Base-by-base conservation (phyloP, 2,888 invertebrate genomes). In the Nomada hirtipes region DNA sequence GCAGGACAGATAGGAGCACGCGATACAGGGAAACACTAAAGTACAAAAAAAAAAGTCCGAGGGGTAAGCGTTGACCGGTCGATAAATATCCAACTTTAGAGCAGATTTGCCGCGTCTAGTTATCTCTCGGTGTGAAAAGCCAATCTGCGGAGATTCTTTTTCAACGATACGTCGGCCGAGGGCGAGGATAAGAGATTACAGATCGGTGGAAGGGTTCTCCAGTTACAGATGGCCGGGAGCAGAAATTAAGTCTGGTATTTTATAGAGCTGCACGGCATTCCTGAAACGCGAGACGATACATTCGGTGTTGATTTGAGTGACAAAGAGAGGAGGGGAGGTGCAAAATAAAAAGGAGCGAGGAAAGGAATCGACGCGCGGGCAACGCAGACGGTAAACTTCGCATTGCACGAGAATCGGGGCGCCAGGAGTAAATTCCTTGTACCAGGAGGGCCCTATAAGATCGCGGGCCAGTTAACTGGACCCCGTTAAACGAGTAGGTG, bases 201-300 rank as follows among this genome's bases (percentile, higher is more conserved):
- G 59, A 44, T 59, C 44, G 53, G 42, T 4, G 13, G 26, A 44
- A 36, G 36, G 81, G 73, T 68, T 82, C 68, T 47, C 47, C 76
- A 67, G 71, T 87, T 79, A 72, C 84, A 42, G 60, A 61, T n/a
- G 52, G 10, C 44, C 59, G 13, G 36, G 68, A 73, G 44, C 55
- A 53, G 78, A 73, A 85, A 85, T 87, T 76, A 85, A 87, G 79
- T 84, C 68, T 52, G 42, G 67, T 74, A 75, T 85, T 87, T 87
- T 87, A 83, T 83, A 80, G 84, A 76, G 82, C 70, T 52, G 76
- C 77, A 59, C 65, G 75, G 67, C 79, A 87, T 87, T 87, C 83
- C 79, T 77, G 79, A 77, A 65, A 70, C 61, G 63, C 72, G 70
- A 80, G 84, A 84, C 79, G 80, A 75, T 67, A 64, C 76, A 53